Percentiles rank a stretch among this genome's conserved stretches.
Conservation (phyloP, 2,888 invertebrate species). For the Pheosia tremula region DNA sequence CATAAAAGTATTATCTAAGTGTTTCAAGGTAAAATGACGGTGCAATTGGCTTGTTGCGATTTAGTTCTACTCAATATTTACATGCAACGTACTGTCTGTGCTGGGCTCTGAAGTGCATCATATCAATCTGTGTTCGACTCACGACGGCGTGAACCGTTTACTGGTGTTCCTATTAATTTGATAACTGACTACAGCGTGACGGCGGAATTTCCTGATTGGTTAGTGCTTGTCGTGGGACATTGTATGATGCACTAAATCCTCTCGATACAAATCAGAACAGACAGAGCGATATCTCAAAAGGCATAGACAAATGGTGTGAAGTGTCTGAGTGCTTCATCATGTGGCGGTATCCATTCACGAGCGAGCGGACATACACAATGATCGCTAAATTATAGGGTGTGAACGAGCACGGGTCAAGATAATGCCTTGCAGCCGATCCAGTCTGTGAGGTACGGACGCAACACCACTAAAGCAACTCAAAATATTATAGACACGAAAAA, state of each 20-base stretch:
- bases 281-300: conserved; percentile 76
- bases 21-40: conserved; percentile 72
- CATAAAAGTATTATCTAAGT: conserved; percentile 65
- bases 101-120: conserved; percentile 81
- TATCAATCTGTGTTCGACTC: conserved; percentile 66
- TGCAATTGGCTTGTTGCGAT: conserved; percentile 78
- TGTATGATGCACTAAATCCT: conserved; percentile 81
- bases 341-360: conserved; percentile 76
- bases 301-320: conserved; percentile 76
- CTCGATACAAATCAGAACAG: conserved; percentile 71
- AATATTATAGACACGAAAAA: conserved; percentile 82
- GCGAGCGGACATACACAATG: conserved; percentile 84
- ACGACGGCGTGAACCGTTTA: conserved; percentile 48
- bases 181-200: conserved; percentile 30
- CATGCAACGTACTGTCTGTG: conserved; percentile 78
- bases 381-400: conserved; percentile 77
- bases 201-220: conserved; percentile 40
- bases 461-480: conserved; percentile 85
- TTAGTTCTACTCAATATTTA: conserved; percentile 71
- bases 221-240: conserved; percentile 51
- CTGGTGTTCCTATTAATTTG: conserved; percentile 37
- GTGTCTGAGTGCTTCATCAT: conserved; percentile 77
- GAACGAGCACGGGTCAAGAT: conserved; percentile 81
- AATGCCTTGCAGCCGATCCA: conserved; percentile 83
- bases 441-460: conserved; percentile 84